Evolutionary conservation across 2,797 vertebrate genomes (phyloP), one percentile per base, ranked within the genome.

Genomic region (Hydrophis major): DNA sequence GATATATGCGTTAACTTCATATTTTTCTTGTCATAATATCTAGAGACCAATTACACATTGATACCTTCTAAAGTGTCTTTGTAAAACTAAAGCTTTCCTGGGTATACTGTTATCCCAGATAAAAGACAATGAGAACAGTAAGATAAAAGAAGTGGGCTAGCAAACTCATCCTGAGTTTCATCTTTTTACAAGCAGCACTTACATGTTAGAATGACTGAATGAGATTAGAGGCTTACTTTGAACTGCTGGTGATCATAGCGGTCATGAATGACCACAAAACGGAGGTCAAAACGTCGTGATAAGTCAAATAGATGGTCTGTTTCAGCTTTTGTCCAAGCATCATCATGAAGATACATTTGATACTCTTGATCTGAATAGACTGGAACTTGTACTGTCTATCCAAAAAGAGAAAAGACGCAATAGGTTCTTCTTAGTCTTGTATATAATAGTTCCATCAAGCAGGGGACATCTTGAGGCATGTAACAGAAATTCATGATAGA

Each of bases 281-380:
- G 99, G 69, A 99, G 97, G 96, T 99, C 99, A 69, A 99, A 99
- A n/a, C 99, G 98, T 92, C 99, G 99, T 96, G 99, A 99, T 93
- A 99, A 98, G 97, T 99, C 99, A 89, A 99, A 99, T 95, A 99
- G 98, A 94, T 99, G 99, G 96, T 99, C 99, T 0, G 99, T 99
- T 97, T 99, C 99, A 25, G 98, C 98, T 97, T 99, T 99, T 87
- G 99, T 99, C 99, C 99, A 99, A 11, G 99, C 99, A 2, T 99
- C 99, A 0, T 99, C 99, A 0, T 99, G 99, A 86, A 99, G 99
- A 97, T 99, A 99, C 97, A 99, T 98, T 96, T 99, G 99, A 97
- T 99, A 99, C 94, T 99, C 99, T 96, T 99, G 99, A 97, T 99
- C 99, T 0, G 99, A 99, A 95, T 99, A 99, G 83, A 99, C 98